Base-by-base conservation (phyloP, 2,888 invertebrate genomes). In the Myathropa florea region DNA sequence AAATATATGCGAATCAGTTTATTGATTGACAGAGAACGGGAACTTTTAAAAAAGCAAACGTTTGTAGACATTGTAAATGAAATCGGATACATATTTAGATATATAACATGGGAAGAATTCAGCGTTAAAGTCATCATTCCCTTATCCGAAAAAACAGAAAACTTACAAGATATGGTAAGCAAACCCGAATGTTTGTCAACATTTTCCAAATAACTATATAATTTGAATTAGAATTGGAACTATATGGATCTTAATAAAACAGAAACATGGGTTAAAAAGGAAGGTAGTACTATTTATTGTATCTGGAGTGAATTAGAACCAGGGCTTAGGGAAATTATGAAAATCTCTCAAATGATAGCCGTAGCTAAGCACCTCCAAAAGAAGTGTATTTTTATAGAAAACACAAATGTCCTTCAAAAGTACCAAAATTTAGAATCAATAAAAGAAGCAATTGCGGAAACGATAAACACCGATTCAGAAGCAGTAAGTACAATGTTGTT, bases 51-150 rank as follows among this genome's bases (percentile, higher is more conserved):
- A 14, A 82, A 26, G 55, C 53, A 73, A 3, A 39, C 53, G 21
- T 85, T 82, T 23, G 7, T 85, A 2, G 30, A 30, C 18, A 57
- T 85, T 12, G 77, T 77, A 24, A 85, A 85, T 39, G 77, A 77
- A 7, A 85, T 68, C 39, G 77, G 64, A 7, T 18, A 36, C 12
- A 77, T 85, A 26, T 85, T 82, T 1, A 72, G 61, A 0, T 77
- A 64, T 14, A 30, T 85, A 9, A 85, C 85, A 1, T 85, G 53
- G 23, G 64, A 53, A 24, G 68, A 82, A 14, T 85, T 82, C n/a
- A 28, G n/a, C 10, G 77, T 85, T 7, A n/a, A 65, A 0, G 82
- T 85, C 12, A 10, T 3, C 18, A 73, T 85, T 46, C 82, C 85
- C n/a, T 36, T 85, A 10, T 33, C 14, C 23, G 71, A 33, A 33